phyloP scores from a whole-genome alignment of 2,113 vertebrate genomes.

The Thalassarche chlororhynchos region DNA sequence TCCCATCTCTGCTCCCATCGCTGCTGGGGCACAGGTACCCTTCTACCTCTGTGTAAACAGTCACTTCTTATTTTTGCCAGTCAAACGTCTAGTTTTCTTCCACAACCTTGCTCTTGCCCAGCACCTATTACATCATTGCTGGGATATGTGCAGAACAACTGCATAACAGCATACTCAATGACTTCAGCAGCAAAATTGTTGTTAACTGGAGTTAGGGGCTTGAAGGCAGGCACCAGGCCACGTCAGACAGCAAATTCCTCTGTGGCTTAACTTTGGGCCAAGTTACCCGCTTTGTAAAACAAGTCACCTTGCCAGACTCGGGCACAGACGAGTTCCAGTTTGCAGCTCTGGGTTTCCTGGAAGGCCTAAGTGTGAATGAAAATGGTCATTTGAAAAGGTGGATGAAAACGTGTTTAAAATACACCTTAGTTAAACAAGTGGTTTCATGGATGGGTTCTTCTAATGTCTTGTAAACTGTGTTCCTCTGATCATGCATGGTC shows the following conservation, averaged over 20 bases:
- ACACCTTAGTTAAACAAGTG: background rate
- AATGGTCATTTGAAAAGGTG: background rate
- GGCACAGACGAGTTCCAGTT: background rate
- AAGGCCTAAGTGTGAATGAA: background rate
- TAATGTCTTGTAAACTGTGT: background rate
- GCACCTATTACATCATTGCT: background rate
- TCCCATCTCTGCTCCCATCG: background rate
- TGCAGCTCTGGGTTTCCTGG: background rate
- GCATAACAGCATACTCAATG: background rate
- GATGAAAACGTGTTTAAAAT: background rate
- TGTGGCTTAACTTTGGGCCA: background rate
- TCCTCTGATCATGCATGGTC: background rate
- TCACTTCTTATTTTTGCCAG: background rate
- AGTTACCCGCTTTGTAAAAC: background rate
- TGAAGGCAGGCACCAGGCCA: background rate
- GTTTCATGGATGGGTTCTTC: background rate
- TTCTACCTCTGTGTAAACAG: background rate
- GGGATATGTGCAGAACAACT: background rate
- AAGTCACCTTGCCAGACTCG: background rate
- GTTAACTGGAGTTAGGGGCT: background rate
- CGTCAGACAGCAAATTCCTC: fast-evolving
- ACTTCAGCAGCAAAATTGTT: background rate
- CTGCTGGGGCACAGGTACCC: background rate
- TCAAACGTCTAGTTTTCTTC: background rate
- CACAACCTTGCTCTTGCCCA: background rate